These are phyloP conservation scores for Metacarcinus magister DNA, from an alignment of 2,888 invertebrate species.

Conservation along the genomic window DNA sequence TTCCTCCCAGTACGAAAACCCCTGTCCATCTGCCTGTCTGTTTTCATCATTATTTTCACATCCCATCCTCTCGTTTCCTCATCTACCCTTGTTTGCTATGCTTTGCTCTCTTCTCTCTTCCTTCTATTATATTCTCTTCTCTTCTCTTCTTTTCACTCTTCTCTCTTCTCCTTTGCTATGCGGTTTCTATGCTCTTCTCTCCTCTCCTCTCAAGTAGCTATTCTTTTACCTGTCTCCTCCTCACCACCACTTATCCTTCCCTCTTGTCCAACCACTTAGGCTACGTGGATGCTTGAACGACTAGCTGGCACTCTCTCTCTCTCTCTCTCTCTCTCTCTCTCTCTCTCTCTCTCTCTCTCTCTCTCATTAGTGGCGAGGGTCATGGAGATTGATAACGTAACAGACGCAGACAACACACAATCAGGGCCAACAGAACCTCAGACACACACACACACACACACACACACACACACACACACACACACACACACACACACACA, in stretches of 20 bases:
- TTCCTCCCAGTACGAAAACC: neutral
- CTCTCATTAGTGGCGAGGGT: neutral
- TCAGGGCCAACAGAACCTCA: neutral
- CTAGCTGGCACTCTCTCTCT: neutral
- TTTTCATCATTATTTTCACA: neutral
- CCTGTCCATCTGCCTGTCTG: neutral
- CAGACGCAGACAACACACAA: neutral
- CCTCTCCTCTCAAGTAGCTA: neutral
- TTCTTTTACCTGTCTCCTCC: conserved; percentile 49
- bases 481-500: neutral
- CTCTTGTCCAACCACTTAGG: neutral
- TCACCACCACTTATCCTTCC: conserved; percentile 33
- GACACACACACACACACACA: neutral
- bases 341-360: conserved; percentile 19
- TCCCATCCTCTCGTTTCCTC: neutral
- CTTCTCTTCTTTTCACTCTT: neutral
- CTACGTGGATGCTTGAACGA: neutral
- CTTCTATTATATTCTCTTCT: neutral
- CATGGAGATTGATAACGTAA: neutral
- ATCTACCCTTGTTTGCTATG: no score
- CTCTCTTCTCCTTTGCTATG: neutral
- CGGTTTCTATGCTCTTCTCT: neutral
- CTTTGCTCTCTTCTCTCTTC: no score
- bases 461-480: neutral
- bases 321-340: neutral